Evolutionary conservation across 2,113 vertebrate genomes (phyloP).

Genomic region (Oreotrochilus melanogaster): DNA sequence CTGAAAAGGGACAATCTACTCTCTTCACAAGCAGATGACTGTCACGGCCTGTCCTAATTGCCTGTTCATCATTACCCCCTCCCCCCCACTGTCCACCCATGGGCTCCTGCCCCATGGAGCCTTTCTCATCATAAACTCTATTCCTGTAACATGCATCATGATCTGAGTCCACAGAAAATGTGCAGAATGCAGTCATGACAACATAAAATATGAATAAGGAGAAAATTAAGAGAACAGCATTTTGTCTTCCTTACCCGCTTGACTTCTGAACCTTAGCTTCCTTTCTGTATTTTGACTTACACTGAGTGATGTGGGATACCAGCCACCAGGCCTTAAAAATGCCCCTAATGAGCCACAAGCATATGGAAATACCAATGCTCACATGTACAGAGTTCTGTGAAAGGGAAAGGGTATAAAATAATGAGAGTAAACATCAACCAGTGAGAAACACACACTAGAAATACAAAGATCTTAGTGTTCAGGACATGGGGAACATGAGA

Average conservation of each 20-base stretch:
- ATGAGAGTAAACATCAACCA: not conserved
- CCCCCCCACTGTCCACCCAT: not conserved
- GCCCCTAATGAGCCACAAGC: not conserved
- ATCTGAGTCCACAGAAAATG: not conserved
- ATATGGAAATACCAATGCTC: not conserved
- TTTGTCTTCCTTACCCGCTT: not conserved
- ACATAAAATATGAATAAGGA: not conserved
- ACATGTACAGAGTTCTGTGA: not conserved
- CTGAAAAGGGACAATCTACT: not conserved
- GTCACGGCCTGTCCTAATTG: not conserved
- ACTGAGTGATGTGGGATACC: not conserved
- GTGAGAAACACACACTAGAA: not conserved
- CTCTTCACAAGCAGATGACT: not conserved
- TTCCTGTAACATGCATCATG: not conserved
- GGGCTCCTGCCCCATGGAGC: not conserved
- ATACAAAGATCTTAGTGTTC: not conserved
- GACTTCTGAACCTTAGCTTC: not conserved
- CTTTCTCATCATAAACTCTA: not conserved
- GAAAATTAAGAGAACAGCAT: not conserved
- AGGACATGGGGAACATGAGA: not conserved
- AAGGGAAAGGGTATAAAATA: not conserved
- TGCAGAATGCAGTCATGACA: not conserved
- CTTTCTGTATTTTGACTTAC: not conserved
- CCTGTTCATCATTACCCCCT: fast-evolving
- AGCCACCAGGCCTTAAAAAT: not conserved